Evolutionary conservation across 1,140 invertebrate genomes (phyloP), one percentile per base, ranked within the genome.

Genomic region (Drosophila sproati): DNA sequence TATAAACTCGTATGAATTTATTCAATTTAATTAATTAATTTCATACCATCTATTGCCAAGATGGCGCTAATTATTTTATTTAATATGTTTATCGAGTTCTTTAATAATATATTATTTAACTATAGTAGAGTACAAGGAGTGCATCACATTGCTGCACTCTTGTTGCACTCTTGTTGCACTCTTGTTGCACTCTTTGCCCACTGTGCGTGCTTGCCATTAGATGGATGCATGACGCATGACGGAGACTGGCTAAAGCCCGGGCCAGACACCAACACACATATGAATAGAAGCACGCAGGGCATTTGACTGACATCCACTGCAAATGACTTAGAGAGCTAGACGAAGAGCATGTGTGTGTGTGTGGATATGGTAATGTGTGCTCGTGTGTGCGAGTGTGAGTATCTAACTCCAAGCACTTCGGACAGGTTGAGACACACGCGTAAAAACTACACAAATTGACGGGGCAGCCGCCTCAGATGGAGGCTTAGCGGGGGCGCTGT

Each of bases 381-480:
- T 34, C 59, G 56, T 59, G 71, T 52, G 66, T 12, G 50, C 43
- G 50, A 67, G 68, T 80, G 78, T 28, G 80, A 68, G 76, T 87
- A 72, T 82, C 82, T 87, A 86, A 87, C 60, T 77, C 69, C 74
- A 83, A 74, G 77, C 77, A 72, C 66, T 87, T 60, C 80, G 56
- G 83, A 87, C 83, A 87, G 80, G 85, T 89, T 89, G 86, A 85
- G 85, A 83, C 85, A 89, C 85, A 88, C 85, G 80, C 80, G 80
- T 89, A 89, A 85, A 89, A 89, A 89, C 85, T 89, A 66, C 81
- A 89, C 77, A 85, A 83, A 81, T 81, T 89, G 85, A 88, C 73
- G 77, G 76, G 41, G 51, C 47, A 64, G 68, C 10, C 39, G 54
- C 39, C 51, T 31, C 51, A 6, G 61, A 8, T 54, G 54, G 48